Conservation (phyloP, 2,113 vertebrate species). For the Myotis brandtii region DNA sequence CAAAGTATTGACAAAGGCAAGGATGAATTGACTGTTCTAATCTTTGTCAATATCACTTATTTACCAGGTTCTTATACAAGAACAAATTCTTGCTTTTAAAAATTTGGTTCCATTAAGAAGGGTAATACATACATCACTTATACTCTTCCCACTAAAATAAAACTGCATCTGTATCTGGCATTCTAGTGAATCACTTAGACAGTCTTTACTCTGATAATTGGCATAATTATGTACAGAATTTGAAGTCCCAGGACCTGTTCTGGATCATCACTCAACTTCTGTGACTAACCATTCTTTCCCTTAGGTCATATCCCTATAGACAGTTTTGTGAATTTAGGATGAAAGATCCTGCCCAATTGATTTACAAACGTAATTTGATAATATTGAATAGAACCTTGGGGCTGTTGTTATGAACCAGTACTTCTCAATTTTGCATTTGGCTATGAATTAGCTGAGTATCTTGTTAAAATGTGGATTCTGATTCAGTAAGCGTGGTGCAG, state of each 20-base stretch:
- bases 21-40: neutral
- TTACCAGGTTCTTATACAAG: neutral
- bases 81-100: neutral
- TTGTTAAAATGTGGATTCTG: neutral
- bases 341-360: neutral
- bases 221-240: neutral
- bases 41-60: neutral
- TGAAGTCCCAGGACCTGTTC: conserved; percentile 11
- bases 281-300: neutral
- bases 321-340: neutral
- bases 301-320: neutral
- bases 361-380: neutral
- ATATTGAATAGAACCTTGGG: neutral
- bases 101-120: neutral
- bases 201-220: neutral
- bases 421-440: neutral
- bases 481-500: neutral
- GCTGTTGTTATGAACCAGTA: neutral
- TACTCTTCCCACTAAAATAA: neutral
- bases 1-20: neutral
- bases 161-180: neutral
- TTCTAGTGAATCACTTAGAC: neutral
- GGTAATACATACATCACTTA: neutral
- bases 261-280: neutral
- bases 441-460: neutral